Base-by-base conservation (phyloP, 1,140 invertebrate genomes). In the Reticulitermes speratus region DNA sequence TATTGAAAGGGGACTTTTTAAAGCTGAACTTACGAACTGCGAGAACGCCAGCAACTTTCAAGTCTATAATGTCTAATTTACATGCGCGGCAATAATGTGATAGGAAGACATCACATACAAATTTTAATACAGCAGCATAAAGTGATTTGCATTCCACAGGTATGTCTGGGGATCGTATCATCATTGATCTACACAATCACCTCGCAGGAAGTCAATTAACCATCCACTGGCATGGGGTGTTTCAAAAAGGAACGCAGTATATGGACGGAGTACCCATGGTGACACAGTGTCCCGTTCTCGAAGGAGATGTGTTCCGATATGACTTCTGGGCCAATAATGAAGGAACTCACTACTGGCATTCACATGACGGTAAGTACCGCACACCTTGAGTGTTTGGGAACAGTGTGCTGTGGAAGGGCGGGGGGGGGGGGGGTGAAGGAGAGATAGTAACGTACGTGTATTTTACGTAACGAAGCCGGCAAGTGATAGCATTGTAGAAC, bases 191-290 rank as follows among this genome's bases (percentile, higher is more conserved):
- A 0, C 90, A 91, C 25, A 95, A 95, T 88, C 89, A 91, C 25
- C 88, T 91, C 86, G 89, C 90, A 84, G 92, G 92, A 8, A 90
- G 91, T 59, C 89, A 91, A 11, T 91, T 92, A 0, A 92, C 92
- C 0, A 89, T 93, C 11, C 92, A 93, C 86, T 93, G 92, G 92
- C 92, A 93, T 87, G 92, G 92, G 5, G 90, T 92, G 44, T 91
- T 91, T 69, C 92, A 93, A 87, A 87, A 88, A 0, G 88, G 88
- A 23, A 91, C 91, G 0, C 92, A 91, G 0, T 91, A 91, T 87
- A 94, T 94, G 93, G 94, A 95, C 88, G 94, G 94, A 0, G 94
- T 96, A 23, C 94, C 95, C 0, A 94, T 94, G 90, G 91, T 96
- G 9, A 95, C 94, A 0, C 95, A 96, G 87, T 95, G 94, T 88